Conservation (phyloP, 2,888 invertebrate genomes). For the Adelognathus sp. region DNA sequence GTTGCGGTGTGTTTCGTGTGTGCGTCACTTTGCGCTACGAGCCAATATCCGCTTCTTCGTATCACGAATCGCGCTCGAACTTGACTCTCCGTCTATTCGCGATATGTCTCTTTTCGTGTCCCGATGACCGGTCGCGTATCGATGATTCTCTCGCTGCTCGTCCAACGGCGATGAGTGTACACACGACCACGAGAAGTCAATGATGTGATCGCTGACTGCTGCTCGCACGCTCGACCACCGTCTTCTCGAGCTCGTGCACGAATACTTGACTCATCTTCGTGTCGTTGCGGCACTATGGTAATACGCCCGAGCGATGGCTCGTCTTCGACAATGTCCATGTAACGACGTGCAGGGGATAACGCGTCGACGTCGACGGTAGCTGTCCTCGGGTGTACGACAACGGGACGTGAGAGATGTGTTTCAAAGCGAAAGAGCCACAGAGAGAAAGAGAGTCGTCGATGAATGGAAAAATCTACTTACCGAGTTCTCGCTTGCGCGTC, state of each 20-base stretch:
- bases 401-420: not conserved
- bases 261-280: constrained; percentile 43
- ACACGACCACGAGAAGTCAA: not conserved
- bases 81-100: not conserved
- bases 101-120: no score
- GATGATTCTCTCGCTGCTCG: not conserved
- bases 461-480: no score
- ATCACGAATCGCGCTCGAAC: not conserved
- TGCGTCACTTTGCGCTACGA: no score
- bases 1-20: no score
- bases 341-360: not conserved
- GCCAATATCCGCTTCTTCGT: no score
- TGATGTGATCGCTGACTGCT: not conserved
- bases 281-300: not conserved
- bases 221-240: constrained; percentile 25
- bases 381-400: constrained; percentile 33
- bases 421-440: not conserved
- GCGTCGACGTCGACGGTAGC: not conserved
- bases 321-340: not conserved
- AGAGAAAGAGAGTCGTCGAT: constrained; percentile 18
- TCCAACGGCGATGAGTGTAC: not conserved
- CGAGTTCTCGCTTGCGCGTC: no score
- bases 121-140: no score
- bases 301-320: not conserved
- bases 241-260: constrained; percentile 17